A percentile compares a stretch with the other conserved stretches of the same genome.
phyloP scores from a whole-genome alignment of 2,888 invertebrate genomes.

The Magallana nippona region DNA sequence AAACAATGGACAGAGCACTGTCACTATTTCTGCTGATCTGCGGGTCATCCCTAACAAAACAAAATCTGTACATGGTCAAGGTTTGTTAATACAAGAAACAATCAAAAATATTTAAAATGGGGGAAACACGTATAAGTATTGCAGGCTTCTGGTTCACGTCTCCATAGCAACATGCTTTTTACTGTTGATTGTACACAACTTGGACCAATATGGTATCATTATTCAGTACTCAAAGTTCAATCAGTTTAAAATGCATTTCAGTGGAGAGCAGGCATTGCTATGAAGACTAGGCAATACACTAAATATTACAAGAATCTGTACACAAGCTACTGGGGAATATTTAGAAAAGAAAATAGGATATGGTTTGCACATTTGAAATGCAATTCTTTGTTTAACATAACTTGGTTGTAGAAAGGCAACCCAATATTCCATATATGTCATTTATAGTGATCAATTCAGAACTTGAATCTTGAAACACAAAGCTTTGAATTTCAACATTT shows the following conservation, averaged over 20 bases:
- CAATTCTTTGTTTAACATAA: not conserved
- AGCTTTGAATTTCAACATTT: no score
- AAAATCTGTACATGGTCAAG: constrained; percentile 25
- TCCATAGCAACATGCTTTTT: not conserved
- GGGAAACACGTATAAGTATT: not conserved
- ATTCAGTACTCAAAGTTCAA: no score
- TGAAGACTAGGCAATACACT: constrained; percentile 27
- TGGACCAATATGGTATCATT: no score
- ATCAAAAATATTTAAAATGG: constrained; percentile 19
- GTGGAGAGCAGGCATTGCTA: not conserved
- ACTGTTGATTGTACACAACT: not conserved
- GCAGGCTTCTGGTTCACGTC: not conserved
- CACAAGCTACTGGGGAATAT: constrained; percentile 24
- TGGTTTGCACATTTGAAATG: not conserved
- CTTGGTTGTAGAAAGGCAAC: not conserved
- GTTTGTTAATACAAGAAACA: constrained; percentile 29
- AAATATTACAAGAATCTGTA: constrained; percentile 22
- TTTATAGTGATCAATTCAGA: no score
- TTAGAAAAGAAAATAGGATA: not conserved
- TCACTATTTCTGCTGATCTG: constrained; percentile 3
- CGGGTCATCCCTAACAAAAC: constrained; percentile 11
- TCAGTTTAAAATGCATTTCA: not conserved
- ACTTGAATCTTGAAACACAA: no score
- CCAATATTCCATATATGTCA: no score
- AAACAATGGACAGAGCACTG: constrained; percentile 4